These are phyloP conservation scores for Pterobdella sp. DNA, from an alignment of 2,888 invertebrate genomes.

Conservation along the genomic window DNA sequence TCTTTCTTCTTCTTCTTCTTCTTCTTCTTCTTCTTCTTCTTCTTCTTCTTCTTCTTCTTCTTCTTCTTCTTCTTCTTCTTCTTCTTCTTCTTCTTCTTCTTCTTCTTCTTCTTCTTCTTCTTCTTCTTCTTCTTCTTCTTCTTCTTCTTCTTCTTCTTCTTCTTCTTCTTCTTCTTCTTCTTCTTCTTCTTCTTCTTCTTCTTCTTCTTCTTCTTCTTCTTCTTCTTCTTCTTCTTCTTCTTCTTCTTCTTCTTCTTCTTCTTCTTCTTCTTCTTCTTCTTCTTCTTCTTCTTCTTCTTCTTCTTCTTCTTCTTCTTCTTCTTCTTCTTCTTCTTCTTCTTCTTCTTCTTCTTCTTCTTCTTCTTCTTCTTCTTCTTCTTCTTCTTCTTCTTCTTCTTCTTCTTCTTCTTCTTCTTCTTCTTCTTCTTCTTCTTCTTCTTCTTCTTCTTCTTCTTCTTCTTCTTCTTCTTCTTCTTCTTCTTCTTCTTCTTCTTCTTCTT, in stretches of 20 bases:
- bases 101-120: not conserved
- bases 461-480: slow-evolving; percentile 14
- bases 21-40: not conserved
- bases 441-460: slow-evolving; percentile 2
- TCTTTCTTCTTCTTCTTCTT: not conserved
- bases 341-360: not conserved
- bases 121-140: not conserved
- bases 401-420: slow-evolving; percentile 5
- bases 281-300: not conserved
- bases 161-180: slow-evolving; percentile 26
- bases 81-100: slow-evolving; percentile 14
- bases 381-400: slow-evolving; percentile 2
- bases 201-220: slow-evolving; percentile 16
- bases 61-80: slow-evolving; percentile 21
- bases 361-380: slow-evolving; percentile 15
- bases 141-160: slow-evolving; percentile 22
- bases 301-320: not conserved
- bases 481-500: not conserved
- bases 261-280: slow-evolving; percentile 1
- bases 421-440: not conserved
- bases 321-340: not conserved
- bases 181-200: slow-evolving; percentile 23
- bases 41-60: not conserved
- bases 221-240: slow-evolving; percentile 1
- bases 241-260: slow-evolving; percentile 1